Evolutionary conservation across 2,113 vertebrate genomes (phyloP), one percentile per base, ranked within the genome.

Genomic region (Litocranius walleri): DNA sequence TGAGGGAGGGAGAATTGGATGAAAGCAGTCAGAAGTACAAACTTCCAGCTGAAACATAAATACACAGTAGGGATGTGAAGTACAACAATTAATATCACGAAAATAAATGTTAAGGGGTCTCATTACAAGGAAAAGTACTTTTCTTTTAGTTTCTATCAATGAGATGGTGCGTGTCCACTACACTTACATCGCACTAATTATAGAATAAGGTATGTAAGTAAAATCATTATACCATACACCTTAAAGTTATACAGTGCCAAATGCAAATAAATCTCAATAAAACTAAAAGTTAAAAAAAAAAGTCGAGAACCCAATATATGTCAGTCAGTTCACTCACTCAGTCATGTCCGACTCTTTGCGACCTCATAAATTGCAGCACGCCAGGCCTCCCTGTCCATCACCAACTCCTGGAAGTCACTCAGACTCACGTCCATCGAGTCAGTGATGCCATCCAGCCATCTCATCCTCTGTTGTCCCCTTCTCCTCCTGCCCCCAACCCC

Each of bases 321-420:
- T 48, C 36, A 90, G 64, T 48, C 36, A 87, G 56, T 57, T 57
- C 23, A 25, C 56, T 57, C 56, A 57, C 56, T 57, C 56, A 57
- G 23, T 57, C 0, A 0, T 57, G 56, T 25, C 56, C 9, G 1
- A 57, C 8, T 25, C 23, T 57, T 11, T 57, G 23, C 3, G 3
- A 57, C 56, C 56, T 9, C 23, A 25, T 57, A 1, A 25, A 57
- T 57, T 1, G 3, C 56, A 57, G 23, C 56, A 57, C 23, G 9
- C 23, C 56, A 57, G 56, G 56, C 9, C 23, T 57, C 23, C 23
- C 23, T 25, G 23, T 57, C 56, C 23, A 57, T 25, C 23, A 57
- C 56, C 56, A 57, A 11, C 23, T 57, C 56, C 9, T 0, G 1
- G 56, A 57, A 9, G 25, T 57, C 56, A 57, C 9, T 57, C 23